Evolutionary conservation across 2,113 vertebrate genomes (phyloP), one percentile per base, ranked within the genome.

Genomic region (Saguinus imperator): DNA sequence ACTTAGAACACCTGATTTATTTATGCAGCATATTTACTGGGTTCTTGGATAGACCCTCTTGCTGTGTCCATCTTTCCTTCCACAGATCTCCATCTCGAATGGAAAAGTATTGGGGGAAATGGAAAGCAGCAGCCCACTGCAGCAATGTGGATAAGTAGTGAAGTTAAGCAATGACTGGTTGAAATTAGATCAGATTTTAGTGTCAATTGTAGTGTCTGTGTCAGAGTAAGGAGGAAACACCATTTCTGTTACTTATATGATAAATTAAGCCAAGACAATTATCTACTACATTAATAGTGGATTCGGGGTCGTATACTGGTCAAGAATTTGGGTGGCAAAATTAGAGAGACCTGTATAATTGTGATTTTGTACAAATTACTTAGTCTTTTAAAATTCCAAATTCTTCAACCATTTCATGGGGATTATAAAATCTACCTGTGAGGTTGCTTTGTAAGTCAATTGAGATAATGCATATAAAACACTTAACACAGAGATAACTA

Each of bases 361-460:
- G 2, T 89, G 52, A 90, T 55, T 96, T 92, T 88, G 27, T 83
- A 70, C 35, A 83, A 66, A 96, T 88, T 79, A 84, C 23, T 94
- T n/a, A 68, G 73, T 75, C 64, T 86, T 85, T 91, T 85, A n/a
- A 80, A 87, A 79, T 16, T 87, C 61, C 27, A 68, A 29, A 89
- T 76, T 93, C 32, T 95, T 96, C n/a, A 89, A 11, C 52, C n/a
- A 75, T 87, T 91, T 93, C 61, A 75, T 8, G 35, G n/a, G 50
- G 52, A 89, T n/a, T 92, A 50, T 80, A 96, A 93, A 96, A 80
- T 32, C 8, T 29, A 85, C 8, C 80, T 66, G 72, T 40, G 68
- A 95, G 91, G 88, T 52, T 68, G 7, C 18, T 72, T 85, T 94
- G 52, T 40, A 76, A 32, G 10, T 93, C 81, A 81, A 8, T 64